These are phyloP conservation scores for Leuciscus waleckii DNA, from an alignment of 2,797 vertebrate species.

Conservation along the genomic window DNA sequence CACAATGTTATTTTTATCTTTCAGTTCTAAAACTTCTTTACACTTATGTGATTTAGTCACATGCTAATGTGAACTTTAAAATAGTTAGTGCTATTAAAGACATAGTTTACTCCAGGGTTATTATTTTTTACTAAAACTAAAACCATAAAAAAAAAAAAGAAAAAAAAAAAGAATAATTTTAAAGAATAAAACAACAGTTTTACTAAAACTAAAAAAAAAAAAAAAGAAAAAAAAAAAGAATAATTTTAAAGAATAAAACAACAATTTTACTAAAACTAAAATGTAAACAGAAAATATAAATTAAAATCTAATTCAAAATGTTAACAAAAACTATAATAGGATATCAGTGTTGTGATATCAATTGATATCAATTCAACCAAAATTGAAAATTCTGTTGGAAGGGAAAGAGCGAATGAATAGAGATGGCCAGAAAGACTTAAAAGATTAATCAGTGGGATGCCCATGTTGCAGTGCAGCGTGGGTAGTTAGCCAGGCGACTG, in stretches of 20 bases:
- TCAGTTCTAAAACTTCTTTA: background rate
- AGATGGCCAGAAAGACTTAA: background rate
- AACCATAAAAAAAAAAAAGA: background rate
- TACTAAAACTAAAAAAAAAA: background rate
- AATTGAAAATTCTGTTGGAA: background rate
- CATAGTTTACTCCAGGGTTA: background rate
- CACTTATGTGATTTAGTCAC: background rate
- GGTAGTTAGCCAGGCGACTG: conserved; percentile 7
- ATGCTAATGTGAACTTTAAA: background rate
- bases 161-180: rapidly evolving
- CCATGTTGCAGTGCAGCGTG: background rate
- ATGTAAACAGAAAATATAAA: background rate
- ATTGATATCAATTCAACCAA: too few species aligned
- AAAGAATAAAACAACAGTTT: background rate
- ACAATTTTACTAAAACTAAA: background rate
- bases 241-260: background rate
- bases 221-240: too few species aligned
- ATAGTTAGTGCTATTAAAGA: background rate
- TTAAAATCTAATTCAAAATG: background rate
- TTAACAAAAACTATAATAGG: too few species aligned
- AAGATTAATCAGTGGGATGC: conserved; percentile 3
- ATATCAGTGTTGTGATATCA: too few species aligned
- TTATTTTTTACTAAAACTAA: background rate
- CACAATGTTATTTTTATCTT: background rate
- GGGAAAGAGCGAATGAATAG: background rate